Percentiles rank a stretch among this genome's conserved stretches.
Conservation (phyloP, 2,888 invertebrate genomes). For the Eudemis profundana region DNA sequence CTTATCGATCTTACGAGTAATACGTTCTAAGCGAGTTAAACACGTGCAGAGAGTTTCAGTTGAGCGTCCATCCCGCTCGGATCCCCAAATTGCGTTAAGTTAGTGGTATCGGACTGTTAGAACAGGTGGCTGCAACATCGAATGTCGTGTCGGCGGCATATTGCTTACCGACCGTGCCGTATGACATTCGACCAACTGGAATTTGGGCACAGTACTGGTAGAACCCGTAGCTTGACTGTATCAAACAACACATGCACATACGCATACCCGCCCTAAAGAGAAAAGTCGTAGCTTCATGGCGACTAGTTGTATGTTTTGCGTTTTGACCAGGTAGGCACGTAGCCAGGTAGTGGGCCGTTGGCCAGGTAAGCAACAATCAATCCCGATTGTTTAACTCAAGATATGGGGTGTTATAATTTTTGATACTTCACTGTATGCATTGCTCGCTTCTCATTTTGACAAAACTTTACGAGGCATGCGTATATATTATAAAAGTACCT, state of each 20-base stretch:
- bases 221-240: constrained; percentile 18
- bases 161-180: constrained; percentile 43
- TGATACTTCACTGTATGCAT: too few relatives aligned
- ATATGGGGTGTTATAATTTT: too few relatives aligned
- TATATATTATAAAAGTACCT: too few relatives aligned
- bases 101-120: constrained; percentile 35
- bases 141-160: constrained; percentile 56
- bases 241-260: not conserved
- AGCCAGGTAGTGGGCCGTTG: too few relatives aligned
- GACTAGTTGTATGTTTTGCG: too few relatives aligned
- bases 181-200: constrained; percentile 61
- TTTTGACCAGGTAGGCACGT: too few relatives aligned
- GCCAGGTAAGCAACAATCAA: too few relatives aligned
- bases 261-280: not conserved
- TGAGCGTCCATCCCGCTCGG: constrained; percentile 12
- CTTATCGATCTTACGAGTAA: too few relatives aligned
- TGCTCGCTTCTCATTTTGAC: too few relatives aligned
- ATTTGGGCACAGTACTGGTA: constrained; percentile 53
- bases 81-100: constrained; percentile 35
- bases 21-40: not conserved
- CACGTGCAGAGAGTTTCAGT: not conserved
- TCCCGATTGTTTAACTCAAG: too few relatives aligned
- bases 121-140: constrained; percentile 56
- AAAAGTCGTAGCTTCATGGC: too few relatives aligned
- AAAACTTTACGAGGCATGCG: too few relatives aligned